Conservation (phyloP, 2,888 invertebrate genomes). For the Mystacides longicornis region DNA sequence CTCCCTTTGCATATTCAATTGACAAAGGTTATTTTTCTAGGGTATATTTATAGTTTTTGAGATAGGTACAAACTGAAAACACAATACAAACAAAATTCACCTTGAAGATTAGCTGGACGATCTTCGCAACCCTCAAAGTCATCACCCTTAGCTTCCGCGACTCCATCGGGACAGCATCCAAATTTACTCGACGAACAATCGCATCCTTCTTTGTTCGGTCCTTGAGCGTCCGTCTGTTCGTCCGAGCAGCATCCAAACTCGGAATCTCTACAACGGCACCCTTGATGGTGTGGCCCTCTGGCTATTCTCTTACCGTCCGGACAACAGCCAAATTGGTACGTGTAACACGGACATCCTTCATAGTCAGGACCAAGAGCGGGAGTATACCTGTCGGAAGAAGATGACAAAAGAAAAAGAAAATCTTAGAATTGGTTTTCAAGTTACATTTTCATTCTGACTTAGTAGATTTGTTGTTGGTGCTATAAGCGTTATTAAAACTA, state of each 20-base stretch:
- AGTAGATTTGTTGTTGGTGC: no score
- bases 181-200: constrained; percentile 68
- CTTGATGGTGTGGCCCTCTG: constrained; percentile 53
- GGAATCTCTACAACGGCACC: constrained; percentile 71
- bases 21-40: no score
- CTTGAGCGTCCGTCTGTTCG: constrained; percentile 69
- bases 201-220: constrained; percentile 72
- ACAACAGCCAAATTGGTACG: constrained; percentile 87
- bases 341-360: constrained; percentile 77
- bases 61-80: no score
- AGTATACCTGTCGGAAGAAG: constrained; percentile 42
- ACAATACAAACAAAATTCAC: constrained; percentile 36
- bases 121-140: constrained; percentile 79
- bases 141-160: constrained; percentile 67
- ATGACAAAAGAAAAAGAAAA: neutral
- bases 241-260: constrained; percentile 82
- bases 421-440: no score
- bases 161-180: constrained; percentile 84
- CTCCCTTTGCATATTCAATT: no score
- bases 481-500: no score
- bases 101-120: constrained; percentile 60
- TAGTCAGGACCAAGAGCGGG: constrained; percentile 69
- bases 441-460: no score
- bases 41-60: no score
- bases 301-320: constrained; percentile 72